Base-by-base conservation (phyloP, 2,888 invertebrate genomes). In the Limnephilus auricula region DNA sequence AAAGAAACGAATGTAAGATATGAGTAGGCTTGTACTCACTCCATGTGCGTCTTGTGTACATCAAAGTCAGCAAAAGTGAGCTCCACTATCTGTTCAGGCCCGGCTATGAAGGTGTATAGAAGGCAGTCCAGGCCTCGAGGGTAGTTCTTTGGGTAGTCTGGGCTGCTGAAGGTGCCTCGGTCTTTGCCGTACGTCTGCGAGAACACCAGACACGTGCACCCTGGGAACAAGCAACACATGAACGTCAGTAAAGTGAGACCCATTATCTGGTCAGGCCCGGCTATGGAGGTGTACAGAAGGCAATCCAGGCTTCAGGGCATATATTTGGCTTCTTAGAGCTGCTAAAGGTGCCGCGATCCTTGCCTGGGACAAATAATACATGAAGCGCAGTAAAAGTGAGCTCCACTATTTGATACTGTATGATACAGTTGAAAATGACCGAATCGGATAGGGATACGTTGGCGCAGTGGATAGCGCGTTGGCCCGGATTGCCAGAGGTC, bases 141-240 rank as follows among this genome's bases (percentile, higher is more conserved):
- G 95, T 98, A 98, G 91, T 97, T 96, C 93, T 96, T 96, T 3
- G 98, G 98, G 95, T 97, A 98, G 95, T 98, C 98, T 30, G 98
- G 98, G 93, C 98, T 98, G 94, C 97, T 97, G 96, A 98, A 98
- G 87, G 96, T 97, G 93, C 98, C 98, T 93, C 97, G 97, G 94
- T 97, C 97, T 95, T 97, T 97, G 94, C 97, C 97, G 94, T 97
- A 97, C 93, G 97, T 97, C 93, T 97, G 97, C 94, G 98, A 97
- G 96, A 97, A 98, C 93, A 97, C 97, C 93, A 98, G 96, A 95
- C 98, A 98, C 94, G 97, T 97, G 95, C 98, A 98, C 95, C 98
- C 98, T 98, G 96, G 13, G 84, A 84, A 79, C 12, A 50, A 50
- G 9, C 65, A 65, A 65, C 25, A n/a, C 18, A 50, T 50, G 50